These are phyloP conservation scores for Thelaira solivaga DNA, from an alignment of 2,888 invertebrate genomes.

Conservation along the genomic window DNA sequence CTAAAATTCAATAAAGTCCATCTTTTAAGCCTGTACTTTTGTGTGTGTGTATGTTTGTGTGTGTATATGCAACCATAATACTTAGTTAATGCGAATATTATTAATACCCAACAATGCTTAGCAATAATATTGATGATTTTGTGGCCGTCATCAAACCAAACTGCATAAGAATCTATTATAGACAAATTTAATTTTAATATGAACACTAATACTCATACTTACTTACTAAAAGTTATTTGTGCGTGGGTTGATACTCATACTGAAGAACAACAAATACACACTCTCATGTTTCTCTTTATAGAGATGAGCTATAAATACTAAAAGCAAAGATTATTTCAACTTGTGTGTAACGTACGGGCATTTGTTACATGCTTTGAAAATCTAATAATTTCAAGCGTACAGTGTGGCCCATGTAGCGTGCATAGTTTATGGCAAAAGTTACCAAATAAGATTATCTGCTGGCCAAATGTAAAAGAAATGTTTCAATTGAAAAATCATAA, in stretches of 20 bases:
- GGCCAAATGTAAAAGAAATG: too few species aligned
- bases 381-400: not conserved
- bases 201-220: not conserved
- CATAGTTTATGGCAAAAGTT: not conserved
- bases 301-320: not conserved
- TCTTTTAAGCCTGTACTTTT: not conserved
- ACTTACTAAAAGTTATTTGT: too few species aligned
- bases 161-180: slow-evolving; percentile 36
- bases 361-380: slow-evolving; percentile 1
- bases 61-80: too few species aligned
- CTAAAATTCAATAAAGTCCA: not conserved
- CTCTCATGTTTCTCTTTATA: not conserved
- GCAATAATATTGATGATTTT: slow-evolving; percentile 45
- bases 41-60: too few species aligned
- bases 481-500: too few species aligned
- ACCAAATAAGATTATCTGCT: too few species aligned
- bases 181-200: slow-evolving; percentile 10
- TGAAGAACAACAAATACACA: not conserved
- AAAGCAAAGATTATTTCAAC: slow-evolving; percentile 3
- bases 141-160: slow-evolving; percentile 46
- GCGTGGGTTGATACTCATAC: too few species aligned
- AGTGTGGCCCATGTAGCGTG: not conserved
- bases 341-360: not conserved
- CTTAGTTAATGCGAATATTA: slow-evolving; percentile 6
- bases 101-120: slow-evolving; percentile 37